A percentile compares a stretch with the other conserved stretches of the same genome.
Conservation (phyloP, 92 coral and sea anemone species). For the Plumapathes pennacea region DNA sequence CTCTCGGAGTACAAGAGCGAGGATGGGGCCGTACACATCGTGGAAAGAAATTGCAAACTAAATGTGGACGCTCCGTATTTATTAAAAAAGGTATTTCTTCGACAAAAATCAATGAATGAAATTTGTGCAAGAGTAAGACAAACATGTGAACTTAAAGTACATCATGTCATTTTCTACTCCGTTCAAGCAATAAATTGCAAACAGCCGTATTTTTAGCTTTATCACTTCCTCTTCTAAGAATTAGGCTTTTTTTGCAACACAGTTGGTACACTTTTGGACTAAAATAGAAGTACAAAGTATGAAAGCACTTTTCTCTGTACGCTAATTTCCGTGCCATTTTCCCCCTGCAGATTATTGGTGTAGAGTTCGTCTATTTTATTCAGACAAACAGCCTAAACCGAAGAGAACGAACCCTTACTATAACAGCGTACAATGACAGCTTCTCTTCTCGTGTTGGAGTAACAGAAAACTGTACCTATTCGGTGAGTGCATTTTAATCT, state of each 20-base stretch:
- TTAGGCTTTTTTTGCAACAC: no score
- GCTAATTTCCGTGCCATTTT: no score
- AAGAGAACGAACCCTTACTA: conserved; percentile 79
- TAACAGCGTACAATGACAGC: conserved; percentile 90
- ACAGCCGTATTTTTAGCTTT: no score
- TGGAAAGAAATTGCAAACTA: conserved; percentile 88
- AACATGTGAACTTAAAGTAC: no score
- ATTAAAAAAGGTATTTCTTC: conserved; percentile 96
- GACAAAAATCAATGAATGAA: neutral
- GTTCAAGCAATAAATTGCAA: no score
- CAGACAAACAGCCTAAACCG: conserved; percentile 88
- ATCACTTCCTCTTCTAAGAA: no score
- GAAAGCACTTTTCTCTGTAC: no score
- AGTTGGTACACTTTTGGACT: no score
- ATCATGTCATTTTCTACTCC: no score
- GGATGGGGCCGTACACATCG: conserved; percentile 83
- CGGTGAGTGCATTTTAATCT: conserved; percentile 61
- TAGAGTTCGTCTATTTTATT: conserved; percentile 88
- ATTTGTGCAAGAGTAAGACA: conserved; percentile 1
- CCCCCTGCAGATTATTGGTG: conserved; percentile 96
- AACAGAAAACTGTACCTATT: conserved; percentile 82
- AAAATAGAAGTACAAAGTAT: no score
- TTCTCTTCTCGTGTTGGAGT: conserved; percentile 91
- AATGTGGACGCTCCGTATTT: conserved; percentile 97
- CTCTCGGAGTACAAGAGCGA: conserved; percentile 94